Evolutionary conservation across 2,888 invertebrate genomes (phyloP), one percentile per base, ranked within the genome.

Genomic region (Hypercompe scribonia): DNA sequence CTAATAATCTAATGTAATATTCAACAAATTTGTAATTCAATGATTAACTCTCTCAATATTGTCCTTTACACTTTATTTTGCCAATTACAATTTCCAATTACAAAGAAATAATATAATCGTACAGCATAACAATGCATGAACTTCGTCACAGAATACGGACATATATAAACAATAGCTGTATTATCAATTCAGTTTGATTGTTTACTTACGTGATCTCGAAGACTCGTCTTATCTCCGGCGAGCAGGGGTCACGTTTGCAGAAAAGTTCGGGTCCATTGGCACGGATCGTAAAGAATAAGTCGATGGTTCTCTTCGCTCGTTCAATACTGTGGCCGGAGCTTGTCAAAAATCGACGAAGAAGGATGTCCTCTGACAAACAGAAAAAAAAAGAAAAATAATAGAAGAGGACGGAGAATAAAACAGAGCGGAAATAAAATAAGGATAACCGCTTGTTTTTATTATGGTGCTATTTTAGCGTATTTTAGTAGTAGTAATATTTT

Each of bases 181-280:
- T 58, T 28, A 58, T 58, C 5, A 28, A 58, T 13, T 28, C 2
- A 18, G 24, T 39, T 54, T 31, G 2, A 21, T 66, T 34, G 24
- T 36, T 65, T 65, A 91, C 96, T 92, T 89, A 97, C 97, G 96
- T 95, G 73, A 96, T 89, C 78, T 96, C 92, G 80, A 97, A 96
- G 24, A 96, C 92, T 63, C 96, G 92, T 84, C 94, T 92, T 34
- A 97, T 96, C 80, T 94, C 95, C 1, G 93, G 91, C 1, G 96
- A 88, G 80, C 93, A 91, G 0, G 97, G 97, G 84, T 97, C 96
- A 31, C 97, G 90, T 70, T 96, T 96, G 72, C 92, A 93, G 90
- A 97, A 97, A 76, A 97, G 92, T 84, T 97, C 97, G 0, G 97
- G 96, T 0, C 96, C 95, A 66, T 96, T 96, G 0, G 96, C 93